Evolutionary conservation across 1,140 invertebrate genomes (phyloP), one percentile per base, ranked within the genome.

Genomic region (Ceratina japonica): DNA sequence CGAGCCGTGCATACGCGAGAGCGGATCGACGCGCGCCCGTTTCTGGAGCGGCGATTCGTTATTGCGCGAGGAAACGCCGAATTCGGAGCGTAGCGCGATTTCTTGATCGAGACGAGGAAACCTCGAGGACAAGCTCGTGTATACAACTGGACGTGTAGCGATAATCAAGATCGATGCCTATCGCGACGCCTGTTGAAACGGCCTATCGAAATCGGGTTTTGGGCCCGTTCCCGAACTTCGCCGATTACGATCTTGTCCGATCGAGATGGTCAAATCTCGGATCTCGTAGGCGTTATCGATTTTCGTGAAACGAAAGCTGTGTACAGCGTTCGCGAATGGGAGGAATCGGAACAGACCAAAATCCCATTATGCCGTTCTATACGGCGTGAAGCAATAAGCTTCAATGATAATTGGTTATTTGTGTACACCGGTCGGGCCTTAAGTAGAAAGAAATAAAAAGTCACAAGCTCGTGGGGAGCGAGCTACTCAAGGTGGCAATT

Each of bases 31-130:
- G 58, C 37, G 7, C 13, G 74, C 8, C 15, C 68, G 52, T 70
- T 76, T 70, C 22, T 49, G 75, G 56, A 70, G 65, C 65, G 56
- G 37, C 64, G 20, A 69, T 64, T 76, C 64, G n/a, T 56, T 66
- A 31, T 58, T 51, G 64, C 27, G 52, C 62, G 54, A 58, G 52
- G 31, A 22, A 66, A 66, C 62, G 62, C n/a, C 15, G 73, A 56
- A 75, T 65, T 27, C 62, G 37, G 27, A 13, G n/a, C 20, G 37
- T 13, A 61, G 24, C 54, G 65, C 64, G 24, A 22, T 69, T 69
- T 22, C 66, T 62, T 52, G 31, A 61, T 70, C 75, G 75, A 70
- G 52, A 54, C 75, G 75, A 68, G 75, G 37, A 76, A 76, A 62
- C 44, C 16, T n/a, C 58, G 75, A 76, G 58, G 65, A 70, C 66